Evolutionary conservation across 2,888 invertebrate species (phyloP).

Genomic region (Xylota segnis): DNA sequence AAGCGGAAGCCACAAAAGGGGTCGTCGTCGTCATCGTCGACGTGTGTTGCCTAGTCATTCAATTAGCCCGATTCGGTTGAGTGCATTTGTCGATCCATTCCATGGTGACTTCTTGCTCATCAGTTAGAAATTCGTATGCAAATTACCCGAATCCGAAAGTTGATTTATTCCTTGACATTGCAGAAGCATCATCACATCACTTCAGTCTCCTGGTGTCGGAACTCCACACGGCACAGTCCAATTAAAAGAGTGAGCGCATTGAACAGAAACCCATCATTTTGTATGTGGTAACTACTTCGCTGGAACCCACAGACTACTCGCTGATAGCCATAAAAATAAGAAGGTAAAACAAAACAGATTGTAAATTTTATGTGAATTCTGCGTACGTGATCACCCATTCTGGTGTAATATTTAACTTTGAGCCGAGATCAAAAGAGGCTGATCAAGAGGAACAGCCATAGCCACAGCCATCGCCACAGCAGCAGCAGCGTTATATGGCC

Average conservation of each 20-base stretch:
- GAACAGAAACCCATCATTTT: slow-evolving; percentile 28
- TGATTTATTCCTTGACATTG: slow-evolving; percentile 13
- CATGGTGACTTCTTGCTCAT: no score
- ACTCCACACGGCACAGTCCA: slow-evolving; percentile 40
- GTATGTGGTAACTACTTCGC: slow-evolving; percentile 49
- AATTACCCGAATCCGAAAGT: neutral
- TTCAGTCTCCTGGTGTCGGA: slow-evolving; percentile 8
- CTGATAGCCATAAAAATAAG: slow-evolving; percentile 73
- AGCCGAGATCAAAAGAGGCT: slow-evolving; percentile 72
- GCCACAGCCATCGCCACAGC: slow-evolving; percentile 20
- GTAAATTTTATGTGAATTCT: slow-evolving; percentile 77
- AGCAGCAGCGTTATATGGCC: slow-evolving; percentile 13
- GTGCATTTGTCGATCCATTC: slow-evolving; percentile 18
- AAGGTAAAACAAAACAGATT: slow-evolving; percentile 76
- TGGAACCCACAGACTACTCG: slow-evolving; percentile 58
- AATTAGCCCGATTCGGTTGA: slow-evolving; percentile 57
- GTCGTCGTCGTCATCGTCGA: neutral
- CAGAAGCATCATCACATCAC: neutral
- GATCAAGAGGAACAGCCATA: slow-evolving; percentile 48
- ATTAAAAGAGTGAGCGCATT: slow-evolving; percentile 58
- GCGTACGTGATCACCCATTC: slow-evolving; percentile 84
- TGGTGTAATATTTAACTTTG: slow-evolving; percentile 82
- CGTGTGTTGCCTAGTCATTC: slow-evolving; percentile 31
- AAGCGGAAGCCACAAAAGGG: slow-evolving; percentile 7
- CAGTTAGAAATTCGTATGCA: neutral